Evolutionary conservation across 2,888 invertebrate species (phyloP).

Genomic region (Spodoptera picta): DNA sequence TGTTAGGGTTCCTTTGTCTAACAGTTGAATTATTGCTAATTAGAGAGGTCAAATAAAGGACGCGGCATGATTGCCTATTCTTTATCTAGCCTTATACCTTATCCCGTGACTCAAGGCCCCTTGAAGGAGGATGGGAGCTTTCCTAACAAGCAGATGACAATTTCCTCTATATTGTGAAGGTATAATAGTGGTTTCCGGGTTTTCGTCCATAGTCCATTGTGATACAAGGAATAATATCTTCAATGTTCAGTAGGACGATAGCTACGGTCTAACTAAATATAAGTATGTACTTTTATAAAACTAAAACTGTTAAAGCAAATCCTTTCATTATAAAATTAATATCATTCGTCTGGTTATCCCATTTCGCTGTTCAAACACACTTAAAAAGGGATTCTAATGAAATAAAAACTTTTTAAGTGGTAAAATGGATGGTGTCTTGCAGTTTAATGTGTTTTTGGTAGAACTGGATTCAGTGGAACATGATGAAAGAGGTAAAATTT

Average conservation of each 20-base stretch:
- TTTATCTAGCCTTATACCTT: constrained; percentile 10
- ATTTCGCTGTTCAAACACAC: background rate
- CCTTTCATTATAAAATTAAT: too few species aligned
- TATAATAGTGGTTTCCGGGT: constrained; percentile 31
- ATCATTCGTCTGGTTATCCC: too few species aligned
- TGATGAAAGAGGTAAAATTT: too few species aligned
- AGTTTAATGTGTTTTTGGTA: constrained; percentile 1
- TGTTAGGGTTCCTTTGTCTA: constrained; percentile 43
- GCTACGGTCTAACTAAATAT: background rate
- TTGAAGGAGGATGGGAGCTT: constrained; percentile 3
- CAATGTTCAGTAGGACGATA: constrained; percentile 10
- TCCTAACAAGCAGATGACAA: constrained; percentile 42
- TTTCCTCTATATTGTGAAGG: constrained; percentile 43
- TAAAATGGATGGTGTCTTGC: background rate
- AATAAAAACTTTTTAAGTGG: background rate
- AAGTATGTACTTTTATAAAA: too few species aligned
- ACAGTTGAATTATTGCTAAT: constrained; percentile 52
- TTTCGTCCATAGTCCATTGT: constrained; percentile 23
- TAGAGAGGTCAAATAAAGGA: constrained; percentile 38
- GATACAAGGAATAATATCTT: background rate
- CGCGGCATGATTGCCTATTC: constrained; percentile 29
- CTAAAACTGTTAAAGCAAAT: too few species aligned
- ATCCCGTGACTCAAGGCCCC: too few species aligned
- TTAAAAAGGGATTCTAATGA: background rate
- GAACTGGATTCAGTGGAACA: background rate